A percentile compares a stretch with the other conserved stretches of the same genome.
Evolutionary conservation across 2,113 vertebrate species (phyloP).

Genomic region (Leiothrix lutea): DNA sequence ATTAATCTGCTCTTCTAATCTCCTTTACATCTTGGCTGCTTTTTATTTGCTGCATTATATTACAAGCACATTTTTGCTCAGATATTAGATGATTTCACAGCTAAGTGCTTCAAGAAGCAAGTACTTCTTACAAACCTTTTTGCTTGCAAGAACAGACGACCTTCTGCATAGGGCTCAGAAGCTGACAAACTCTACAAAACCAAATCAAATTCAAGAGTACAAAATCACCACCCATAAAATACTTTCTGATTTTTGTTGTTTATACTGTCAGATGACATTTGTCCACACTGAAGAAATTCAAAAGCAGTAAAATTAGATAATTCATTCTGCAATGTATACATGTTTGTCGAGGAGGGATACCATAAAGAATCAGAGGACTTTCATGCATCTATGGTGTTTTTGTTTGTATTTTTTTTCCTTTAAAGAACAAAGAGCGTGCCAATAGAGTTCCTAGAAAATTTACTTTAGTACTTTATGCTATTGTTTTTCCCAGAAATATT

Average conservation of each 20-base stretch:
- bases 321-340: background rate
- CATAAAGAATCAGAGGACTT: background rate
- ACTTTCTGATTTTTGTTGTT: background rate
- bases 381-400: background rate
- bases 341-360: background rate
- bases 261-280: background rate
- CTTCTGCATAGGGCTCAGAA: background rate
- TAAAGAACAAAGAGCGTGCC: background rate
- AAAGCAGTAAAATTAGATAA: background rate
- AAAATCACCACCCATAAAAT: background rate
- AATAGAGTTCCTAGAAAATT: background rate
- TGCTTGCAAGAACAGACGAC: background rate
- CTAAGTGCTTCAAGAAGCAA: background rate
- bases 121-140: background rate
- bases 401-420: background rate
- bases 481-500: background rate
- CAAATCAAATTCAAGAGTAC: background rate
- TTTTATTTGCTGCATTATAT: constrained; percentile 52
- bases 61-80: background rate
- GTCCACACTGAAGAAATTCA: background rate
- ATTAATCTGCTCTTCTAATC: constrained; percentile 11
- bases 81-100: background rate
- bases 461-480: background rate
- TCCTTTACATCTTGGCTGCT: constrained; percentile 44
- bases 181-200: background rate